A percentile compares a stretch with the other conserved stretches of the same genome.
phyloP scores from a whole-genome alignment of 2,888 invertebrate species.

The Eupeodes luniger region DNA sequence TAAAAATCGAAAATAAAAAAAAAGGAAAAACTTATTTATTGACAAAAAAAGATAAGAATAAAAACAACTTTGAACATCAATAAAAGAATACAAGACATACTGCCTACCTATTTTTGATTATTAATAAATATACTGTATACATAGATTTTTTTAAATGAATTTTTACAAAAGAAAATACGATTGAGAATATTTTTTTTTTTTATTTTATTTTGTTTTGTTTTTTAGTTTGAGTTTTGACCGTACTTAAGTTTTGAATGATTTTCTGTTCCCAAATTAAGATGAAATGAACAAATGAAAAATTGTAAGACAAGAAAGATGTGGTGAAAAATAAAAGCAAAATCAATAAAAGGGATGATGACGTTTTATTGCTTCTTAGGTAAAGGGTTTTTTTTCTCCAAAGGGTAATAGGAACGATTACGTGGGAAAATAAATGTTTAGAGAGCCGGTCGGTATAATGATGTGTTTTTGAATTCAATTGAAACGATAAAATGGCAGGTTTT shows the following conservation, averaged over 20 bases:
- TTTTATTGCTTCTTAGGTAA: constrained; percentile 39
- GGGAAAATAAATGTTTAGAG: too few relatives aligned
- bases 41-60: constrained; percentile 42
- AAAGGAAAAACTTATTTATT: constrained; percentile 67
- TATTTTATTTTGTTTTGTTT: not conserved
- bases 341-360: constrained; percentile 55
- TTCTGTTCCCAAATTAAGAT: constrained; percentile 46
- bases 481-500: not conserved
- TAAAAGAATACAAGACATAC: constrained; percentile 42
- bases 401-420: too few relatives aligned
- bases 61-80: constrained; percentile 62
- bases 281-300: constrained; percentile 25
- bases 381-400: not conserved
- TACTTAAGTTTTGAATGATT: constrained; percentile 63
- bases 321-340: constrained; percentile 66
- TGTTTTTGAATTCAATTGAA: not conserved
- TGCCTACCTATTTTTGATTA: constrained; percentile 74
- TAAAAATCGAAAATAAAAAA: constrained; percentile 56
- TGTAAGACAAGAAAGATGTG: constrained; percentile 66
- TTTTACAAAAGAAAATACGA: constrained; percentile 45
- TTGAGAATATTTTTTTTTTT: constrained; percentile 44
- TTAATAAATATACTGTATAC: constrained; percentile 48
- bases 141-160: constrained; percentile 59
- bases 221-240: constrained; percentile 51
- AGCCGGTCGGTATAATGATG: too few relatives aligned